A percentile compares a stretch with the other conserved stretches of the same genome.
phyloP scores from a whole-genome alignment of 2,113 vertebrate genomes.

The Pangasianodon hypophthalmus region DNA sequence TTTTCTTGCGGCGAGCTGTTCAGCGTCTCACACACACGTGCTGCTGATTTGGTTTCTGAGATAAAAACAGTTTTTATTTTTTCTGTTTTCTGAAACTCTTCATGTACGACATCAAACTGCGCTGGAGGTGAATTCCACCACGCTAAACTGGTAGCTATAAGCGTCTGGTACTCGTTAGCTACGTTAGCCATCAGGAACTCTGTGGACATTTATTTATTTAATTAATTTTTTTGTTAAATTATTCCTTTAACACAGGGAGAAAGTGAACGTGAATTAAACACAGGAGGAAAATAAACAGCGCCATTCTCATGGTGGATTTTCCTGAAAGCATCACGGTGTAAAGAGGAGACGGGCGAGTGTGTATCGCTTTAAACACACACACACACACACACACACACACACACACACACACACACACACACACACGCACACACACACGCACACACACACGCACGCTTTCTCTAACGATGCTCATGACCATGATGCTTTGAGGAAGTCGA shows the following conservation, averaged over 20 bases:
- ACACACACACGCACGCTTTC: background rate
- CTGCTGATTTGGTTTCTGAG: too few relatives aligned
- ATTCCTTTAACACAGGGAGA: background rate
- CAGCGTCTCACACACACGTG: too few relatives aligned
- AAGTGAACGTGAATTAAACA: background rate
- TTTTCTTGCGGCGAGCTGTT: too few relatives aligned
- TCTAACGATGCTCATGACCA: background rate
- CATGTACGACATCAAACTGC: background rate
- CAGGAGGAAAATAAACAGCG: background rate
- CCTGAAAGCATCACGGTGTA: background rate
- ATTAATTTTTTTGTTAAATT: background rate
- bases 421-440: background rate
- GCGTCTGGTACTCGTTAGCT: background rate
- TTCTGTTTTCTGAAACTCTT: background rate
- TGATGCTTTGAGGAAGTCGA: constrained; percentile 1
- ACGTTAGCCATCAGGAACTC: background rate
- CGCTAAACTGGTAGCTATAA: background rate
- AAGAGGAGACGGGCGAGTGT: background rate
- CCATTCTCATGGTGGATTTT: background rate
- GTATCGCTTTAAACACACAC: background rate
- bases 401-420: background rate
- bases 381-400: background rate
- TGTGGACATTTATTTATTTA: background rate
- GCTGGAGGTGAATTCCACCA: too few relatives aligned
- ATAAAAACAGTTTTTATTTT: too few relatives aligned